phyloP scores from a whole-genome alignment of 1,140 invertebrate genomes.

The Hyposmocoma kahamanoa region DNA sequence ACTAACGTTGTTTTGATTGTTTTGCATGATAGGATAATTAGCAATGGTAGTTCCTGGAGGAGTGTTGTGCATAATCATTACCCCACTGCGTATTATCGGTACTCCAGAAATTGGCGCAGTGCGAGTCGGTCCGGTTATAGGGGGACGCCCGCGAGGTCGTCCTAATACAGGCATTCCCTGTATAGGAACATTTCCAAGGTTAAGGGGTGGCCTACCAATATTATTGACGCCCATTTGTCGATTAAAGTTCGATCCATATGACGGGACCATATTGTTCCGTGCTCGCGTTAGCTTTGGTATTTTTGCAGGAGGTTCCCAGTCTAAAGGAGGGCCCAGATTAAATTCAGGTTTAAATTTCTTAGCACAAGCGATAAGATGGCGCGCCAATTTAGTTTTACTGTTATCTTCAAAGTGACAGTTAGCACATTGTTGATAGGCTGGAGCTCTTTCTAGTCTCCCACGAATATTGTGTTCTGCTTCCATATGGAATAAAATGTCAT shows the following conservation, averaged over 20 bases:
- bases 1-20: constrained; percentile 40
- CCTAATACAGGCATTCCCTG: constrained; percentile 46
- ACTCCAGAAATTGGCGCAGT: constrained; percentile 50
- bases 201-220: constrained; percentile 45
- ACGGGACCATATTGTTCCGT: constrained; percentile 56
- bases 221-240: constrained; percentile 49
- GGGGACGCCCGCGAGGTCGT: constrained; percentile 56
- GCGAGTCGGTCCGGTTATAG: constrained; percentile 38
- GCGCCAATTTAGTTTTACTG: constrained; percentile 91
- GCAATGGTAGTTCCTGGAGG: constrained; percentile 53
- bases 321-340: constrained; percentile 87
- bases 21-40: constrained; percentile 58
- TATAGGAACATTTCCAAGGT: constrained; percentile 32
- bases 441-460: constrained; percentile 87
- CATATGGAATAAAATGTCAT: constrained; percentile 94
- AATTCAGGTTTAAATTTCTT: constrained; percentile 93
- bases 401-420: constrained; percentile 97
- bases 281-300: constrained; percentile 81
- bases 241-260: constrained; percentile 52
- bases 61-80: constrained; percentile 67
- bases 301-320: constrained; percentile 95
- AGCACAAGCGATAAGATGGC: constrained; percentile 90
- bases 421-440: constrained; percentile 93
- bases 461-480: constrained; percentile 90
- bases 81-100: constrained; percentile 60